phyloP scores from a whole-genome alignment of 2,113 vertebrate genomes.

The Cyprinodon brontotheroides region DNA sequence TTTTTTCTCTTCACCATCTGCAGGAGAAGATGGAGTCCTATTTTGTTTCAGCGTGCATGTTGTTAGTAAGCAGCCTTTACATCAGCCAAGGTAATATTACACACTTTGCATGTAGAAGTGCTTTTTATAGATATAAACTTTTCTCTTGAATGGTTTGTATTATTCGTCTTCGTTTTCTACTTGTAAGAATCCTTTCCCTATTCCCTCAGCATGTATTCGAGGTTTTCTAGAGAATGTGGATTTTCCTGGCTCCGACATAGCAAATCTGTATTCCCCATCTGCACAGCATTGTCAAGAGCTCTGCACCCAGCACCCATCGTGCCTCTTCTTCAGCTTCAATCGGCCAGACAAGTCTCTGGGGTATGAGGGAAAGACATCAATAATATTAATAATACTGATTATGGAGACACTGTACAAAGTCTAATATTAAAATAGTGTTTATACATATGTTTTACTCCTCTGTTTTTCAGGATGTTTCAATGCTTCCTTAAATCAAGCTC shows the following conservation, averaged over 20 bases:
- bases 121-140: not conserved
- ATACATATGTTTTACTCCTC: not conserved
- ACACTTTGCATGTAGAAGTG: not conserved
- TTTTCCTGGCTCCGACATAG: constrained; percentile 63
- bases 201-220: constrained; percentile 37
- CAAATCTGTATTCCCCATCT: constrained; percentile 49
- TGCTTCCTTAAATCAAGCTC: constrained; percentile 67
- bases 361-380: constrained; percentile 18
- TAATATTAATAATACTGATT: not conserved
- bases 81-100: constrained; percentile 50
- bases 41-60: constrained; percentile 22
- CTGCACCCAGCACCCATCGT: constrained; percentile 66
- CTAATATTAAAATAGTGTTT: not conserved
- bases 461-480: constrained; percentile 43
- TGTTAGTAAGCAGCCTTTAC: constrained; percentile 33
- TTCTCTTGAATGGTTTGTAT: not conserved
- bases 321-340: constrained; percentile 68
- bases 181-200: not conserved
- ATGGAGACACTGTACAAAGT: not conserved
- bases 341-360: constrained; percentile 55
- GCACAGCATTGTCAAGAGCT: constrained; percentile 63
- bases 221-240: constrained; percentile 46
- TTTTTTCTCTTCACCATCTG: not conserved
- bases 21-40: constrained; percentile 31
- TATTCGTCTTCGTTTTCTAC: not conserved